These are phyloP conservation scores for Cathartes aura DNA, from an alignment of 2,113 vertebrate species.

Conservation along the genomic window DNA sequence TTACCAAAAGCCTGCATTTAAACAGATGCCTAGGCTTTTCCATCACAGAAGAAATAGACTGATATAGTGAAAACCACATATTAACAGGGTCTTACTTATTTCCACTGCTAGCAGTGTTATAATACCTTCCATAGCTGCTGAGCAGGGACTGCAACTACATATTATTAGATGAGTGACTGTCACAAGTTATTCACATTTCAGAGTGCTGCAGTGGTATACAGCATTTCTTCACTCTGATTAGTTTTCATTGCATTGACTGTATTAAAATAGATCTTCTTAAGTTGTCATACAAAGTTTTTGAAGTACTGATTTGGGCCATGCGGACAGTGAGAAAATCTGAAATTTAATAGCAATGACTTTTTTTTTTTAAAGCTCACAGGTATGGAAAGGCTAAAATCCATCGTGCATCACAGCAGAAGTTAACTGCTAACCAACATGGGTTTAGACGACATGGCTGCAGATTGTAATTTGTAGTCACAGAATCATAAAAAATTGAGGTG, in stretches of 20 bases:
- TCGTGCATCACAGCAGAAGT: background rate
- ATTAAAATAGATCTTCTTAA: background rate
- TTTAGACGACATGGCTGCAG: background rate
- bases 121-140: background rate
- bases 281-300: background rate
- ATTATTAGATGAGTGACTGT: background rate
- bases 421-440: background rate
- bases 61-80: background rate
- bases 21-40: background rate
- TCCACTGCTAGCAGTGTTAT: rapidly evolving
- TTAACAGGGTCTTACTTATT: background rate
- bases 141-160: background rate
- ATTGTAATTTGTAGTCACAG: background rate
- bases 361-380: background rate
- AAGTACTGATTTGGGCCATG: background rate
- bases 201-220: background rate
- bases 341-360: background rate
- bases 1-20: background rate
- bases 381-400: background rate
- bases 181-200: background rate
- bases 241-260: background rate
- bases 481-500: background rate
- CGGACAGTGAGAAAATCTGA: background rate
- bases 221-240: background rate
- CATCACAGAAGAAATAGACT: background rate